Percentiles rank a stretch among this genome's conserved stretches.
These are phyloP conservation scores for Prionace glauca DNA, from an alignment of 2,797 vertebrate genomes.

Conservation along the genomic window DNA sequence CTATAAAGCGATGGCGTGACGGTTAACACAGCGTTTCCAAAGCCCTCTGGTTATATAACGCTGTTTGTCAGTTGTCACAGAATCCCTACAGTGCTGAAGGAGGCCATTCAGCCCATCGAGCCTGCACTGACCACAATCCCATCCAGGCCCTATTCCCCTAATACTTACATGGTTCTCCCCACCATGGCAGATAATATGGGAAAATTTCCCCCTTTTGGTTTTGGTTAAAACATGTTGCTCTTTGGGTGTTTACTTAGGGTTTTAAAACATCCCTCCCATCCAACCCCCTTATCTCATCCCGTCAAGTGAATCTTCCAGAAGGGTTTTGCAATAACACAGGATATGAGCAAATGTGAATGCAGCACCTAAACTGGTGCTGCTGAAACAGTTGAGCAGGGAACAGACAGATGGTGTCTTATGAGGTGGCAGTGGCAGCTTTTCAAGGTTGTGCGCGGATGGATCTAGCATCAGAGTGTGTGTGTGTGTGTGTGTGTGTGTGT, in stretches of 20 bases:
- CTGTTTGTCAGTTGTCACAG: neutral
- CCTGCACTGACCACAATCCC: too few species aligned
- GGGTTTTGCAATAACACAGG: neutral
- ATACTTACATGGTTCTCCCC: too few species aligned
- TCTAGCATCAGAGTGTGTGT: neutral
- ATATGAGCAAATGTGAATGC: neutral
- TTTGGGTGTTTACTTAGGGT: neutral
- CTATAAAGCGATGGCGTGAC: neutral
- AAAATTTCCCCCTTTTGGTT: too few species aligned
- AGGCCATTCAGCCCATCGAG: too few species aligned
- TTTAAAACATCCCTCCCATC: neutral
- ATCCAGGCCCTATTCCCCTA: too few species aligned
- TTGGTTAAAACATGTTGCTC: neutral
- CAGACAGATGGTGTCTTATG: neutral
- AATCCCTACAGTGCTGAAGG: too few species aligned
- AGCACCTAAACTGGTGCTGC: neutral
- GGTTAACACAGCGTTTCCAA: neutral
- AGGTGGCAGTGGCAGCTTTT: neutral
- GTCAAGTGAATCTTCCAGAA: neutral
- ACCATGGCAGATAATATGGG: too few species aligned
- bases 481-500: neutral
- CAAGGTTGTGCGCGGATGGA: neutral
- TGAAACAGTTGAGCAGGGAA: neutral
- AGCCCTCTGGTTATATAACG: neutral
- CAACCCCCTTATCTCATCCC: neutral